phyloP scores from a whole-genome alignment of 2,888 invertebrate genomes.

The Scaptomyza flava region DNA sequence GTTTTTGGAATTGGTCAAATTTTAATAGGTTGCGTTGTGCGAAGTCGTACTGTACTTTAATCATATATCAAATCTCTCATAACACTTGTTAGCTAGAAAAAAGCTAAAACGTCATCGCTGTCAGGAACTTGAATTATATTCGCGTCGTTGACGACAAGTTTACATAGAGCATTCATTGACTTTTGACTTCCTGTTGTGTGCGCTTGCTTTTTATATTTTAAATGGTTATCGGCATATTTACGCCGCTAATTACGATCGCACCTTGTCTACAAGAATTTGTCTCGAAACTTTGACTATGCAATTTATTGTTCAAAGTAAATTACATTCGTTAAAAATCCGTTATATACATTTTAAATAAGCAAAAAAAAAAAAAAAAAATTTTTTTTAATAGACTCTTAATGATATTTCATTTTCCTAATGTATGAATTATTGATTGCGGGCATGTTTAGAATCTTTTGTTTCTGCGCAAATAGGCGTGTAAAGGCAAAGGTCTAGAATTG shows the following conservation, averaged over 20 bases:
- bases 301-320: slow-evolving; percentile 13
- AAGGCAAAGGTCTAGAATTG: not conserved
- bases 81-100: slow-evolving; percentile 15
- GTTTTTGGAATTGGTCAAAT: too few relatives aligned
- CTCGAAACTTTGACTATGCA: slow-evolving; percentile 25
- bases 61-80: not conserved
- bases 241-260: slow-evolving; percentile 34
- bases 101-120: slow-evolving; percentile 18
- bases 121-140: slow-evolving; percentile 38
- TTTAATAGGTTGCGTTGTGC: too few relatives aligned
- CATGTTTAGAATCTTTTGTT: too few relatives aligned
- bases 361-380: too few relatives aligned
- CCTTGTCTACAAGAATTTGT: slow-evolving; percentile 35
- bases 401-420: not conserved
- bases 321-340: not conserved
- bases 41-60: not conserved
- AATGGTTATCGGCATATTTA: slow-evolving; percentile 42
- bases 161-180: slow-evolving; percentile 65
- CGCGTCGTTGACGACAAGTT: slow-evolving; percentile 41
- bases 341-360: too few relatives aligned
- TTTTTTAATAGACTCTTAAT: not conserved
- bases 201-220: slow-evolving; percentile 26
- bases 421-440: too few relatives aligned
- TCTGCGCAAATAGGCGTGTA: not conserved
- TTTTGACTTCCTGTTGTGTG: slow-evolving; percentile 60